Base-by-base conservation (phyloP, 1,140 invertebrate genomes). In the Diabrotica virgifera region DNA sequence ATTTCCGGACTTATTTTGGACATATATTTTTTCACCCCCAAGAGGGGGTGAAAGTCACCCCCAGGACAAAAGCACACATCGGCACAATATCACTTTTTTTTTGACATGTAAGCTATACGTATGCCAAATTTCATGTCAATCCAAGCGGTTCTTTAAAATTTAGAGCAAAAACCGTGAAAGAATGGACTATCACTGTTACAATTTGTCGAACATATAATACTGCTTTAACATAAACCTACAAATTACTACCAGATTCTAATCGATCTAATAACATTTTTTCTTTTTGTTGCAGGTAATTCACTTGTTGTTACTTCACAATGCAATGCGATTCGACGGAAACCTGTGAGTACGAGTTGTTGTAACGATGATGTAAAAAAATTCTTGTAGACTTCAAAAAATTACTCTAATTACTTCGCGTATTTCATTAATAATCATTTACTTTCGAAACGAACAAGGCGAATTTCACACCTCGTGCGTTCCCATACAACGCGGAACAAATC, bases 221-320 rank as follows among this genome's bases (percentile, higher is more conserved):
- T 24, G 1, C 4, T 24, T 24, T 24, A 24, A 24, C 4, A 4
- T 24, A 24, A 24, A 24, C 24, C 24, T 24, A 24, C 24, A 24
- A 24, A 24, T 24, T 24, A 24, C 1, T 24, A 24, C 1, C 24
- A 24, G 40, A 46, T 46, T 46, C n/a, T 46, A 46, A 46, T 46
- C n/a, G n/a, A 46, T 46, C n/a, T 46, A 46, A 46, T 46, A 46
- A 46, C n/a, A 5, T 46, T 46, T 46, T 60, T 24, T 59, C 36
- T 50, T 52, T 12, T 60, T 60, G 46, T 60, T 60, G 11, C 59
- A 60, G 46, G 59, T 60, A 60, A 60, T 60, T 50, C 46, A 60
- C 46, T 60, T 51, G 52, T 36, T 60, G 14, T 60, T 60, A 24
- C 59, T 52, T 52, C 59, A 60, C 46, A 60, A 59, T 11, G 40